Base-by-base conservation (phyloP, 2,797 vertebrate species). In the Xenentodon cancila region DNA sequence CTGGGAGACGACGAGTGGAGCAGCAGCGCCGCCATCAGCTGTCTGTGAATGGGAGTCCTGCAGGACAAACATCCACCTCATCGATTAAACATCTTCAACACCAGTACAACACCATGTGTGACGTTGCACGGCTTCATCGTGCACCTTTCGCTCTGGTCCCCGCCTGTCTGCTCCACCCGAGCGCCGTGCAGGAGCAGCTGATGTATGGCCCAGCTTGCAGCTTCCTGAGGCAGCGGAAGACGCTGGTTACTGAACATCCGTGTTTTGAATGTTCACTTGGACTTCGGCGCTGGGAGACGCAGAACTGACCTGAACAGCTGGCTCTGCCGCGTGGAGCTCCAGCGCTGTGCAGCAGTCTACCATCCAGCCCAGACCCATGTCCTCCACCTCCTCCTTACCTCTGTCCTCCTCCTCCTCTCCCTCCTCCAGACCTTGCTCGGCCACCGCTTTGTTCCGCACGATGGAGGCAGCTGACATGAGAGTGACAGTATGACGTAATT, bases 201-300 rank as follows among this genome's bases (percentile, higher is more conserved):
- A 82, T 97, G 95, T 47, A 98, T 80, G 68, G 97, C 95, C 96
- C 95, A 96, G 77, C 97, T 96, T 0, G 96, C 95, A n/a, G 97
- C 95, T 73, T 97, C 96, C 97, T 99, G 84, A 58, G 5, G 25
- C 11, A 57, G 30, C 44, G 11, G 17, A 37, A 5, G 58, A 22
- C 18, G 9, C n/a, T 34, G 25, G 9, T 17, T 17, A 17, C 15
- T n/a, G 40, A 2, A 40, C 37, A 9, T n/a, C n/a, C n/a, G n/a
- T n/a, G n/a, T n/a, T n/a, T n/a, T 25, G 25, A 25, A 25, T 25
- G 32, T 37, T 11, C 9, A 0, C 37, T 18, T 13, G 1, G 8
- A 16, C 7, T 42, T 2, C 1, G 0, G 3, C 4, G 1, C 3
- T 2, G 3, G 30, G 9, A 25, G 11, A 2, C 0, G 11, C 25